These are phyloP conservation scores for Thecocarcelia acutangulata DNA, from an alignment of 2,888 invertebrate genomes.

Conservation along the genomic window DNA sequence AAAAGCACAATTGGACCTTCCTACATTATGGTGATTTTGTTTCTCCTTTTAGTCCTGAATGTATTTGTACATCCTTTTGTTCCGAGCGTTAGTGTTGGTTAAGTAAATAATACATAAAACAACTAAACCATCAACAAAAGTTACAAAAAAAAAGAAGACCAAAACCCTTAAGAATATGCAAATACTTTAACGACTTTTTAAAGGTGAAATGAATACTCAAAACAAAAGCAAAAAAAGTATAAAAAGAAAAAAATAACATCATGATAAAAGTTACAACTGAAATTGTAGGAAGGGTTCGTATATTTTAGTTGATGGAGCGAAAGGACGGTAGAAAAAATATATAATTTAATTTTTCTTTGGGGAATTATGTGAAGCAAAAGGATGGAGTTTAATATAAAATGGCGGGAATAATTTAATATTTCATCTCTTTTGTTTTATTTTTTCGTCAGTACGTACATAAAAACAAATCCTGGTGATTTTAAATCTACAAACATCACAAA, in stretches of 20 bases:
- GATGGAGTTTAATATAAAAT: constrained; percentile 27
- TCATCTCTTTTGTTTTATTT: neutral
- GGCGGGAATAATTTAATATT: constrained; percentile 41
- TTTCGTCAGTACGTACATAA: no score
- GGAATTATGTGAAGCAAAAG: constrained; percentile 38
- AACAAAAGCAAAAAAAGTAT: constrained; percentile 16
- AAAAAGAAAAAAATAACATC: constrained; percentile 19
- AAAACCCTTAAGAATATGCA: constrained; percentile 76
- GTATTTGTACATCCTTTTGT: constrained; percentile 21
- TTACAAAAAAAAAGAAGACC: constrained; percentile 49
- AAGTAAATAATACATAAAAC: constrained; percentile 36
- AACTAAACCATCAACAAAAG: constrained; percentile 6
- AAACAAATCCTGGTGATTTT: neutral
- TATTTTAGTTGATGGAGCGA: neutral
- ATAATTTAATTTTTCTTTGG: constrained; percentile 49
- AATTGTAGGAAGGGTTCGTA: neutral
- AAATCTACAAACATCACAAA: neutral
- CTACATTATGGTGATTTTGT: neutral
- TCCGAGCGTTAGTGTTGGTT: constrained; percentile 17
- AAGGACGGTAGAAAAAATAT: neutral
- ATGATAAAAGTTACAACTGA: constrained; percentile 34
- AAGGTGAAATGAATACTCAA: constrained; percentile 77
- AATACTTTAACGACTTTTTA: constrained; percentile 79
- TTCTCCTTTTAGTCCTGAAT: constrained; percentile 6
- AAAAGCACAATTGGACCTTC: constrained; percentile 49